A percentile compares a stretch with the other conserved stretches of the same genome.
phyloP scores from a whole-genome alignment of 2,113 vertebrate species.

The Euleptes europaea region DNA sequence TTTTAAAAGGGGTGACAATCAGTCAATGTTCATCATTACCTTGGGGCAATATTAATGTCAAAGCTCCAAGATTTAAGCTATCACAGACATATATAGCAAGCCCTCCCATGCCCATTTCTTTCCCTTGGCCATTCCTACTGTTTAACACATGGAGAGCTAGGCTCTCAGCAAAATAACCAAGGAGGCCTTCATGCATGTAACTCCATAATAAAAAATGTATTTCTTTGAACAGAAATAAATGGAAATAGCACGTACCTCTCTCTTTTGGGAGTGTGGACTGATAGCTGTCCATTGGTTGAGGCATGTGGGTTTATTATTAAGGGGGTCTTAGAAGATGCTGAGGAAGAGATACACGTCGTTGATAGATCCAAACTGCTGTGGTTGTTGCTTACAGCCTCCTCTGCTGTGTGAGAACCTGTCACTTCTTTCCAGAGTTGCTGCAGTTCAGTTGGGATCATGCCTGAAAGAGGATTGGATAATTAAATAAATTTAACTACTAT shows the following conservation, averaged over 20 bases:
- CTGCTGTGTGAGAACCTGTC: slow-evolving; percentile 85
- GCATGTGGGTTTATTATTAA: slow-evolving; percentile 91
- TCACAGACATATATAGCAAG: slow-evolving; percentile 13
- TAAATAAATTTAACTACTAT: slow-evolving; percentile 98
- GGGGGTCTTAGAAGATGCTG: slow-evolving; percentile 87
- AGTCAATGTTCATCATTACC: slow-evolving; percentile 19
- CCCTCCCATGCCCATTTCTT: background rate
- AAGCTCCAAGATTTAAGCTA: slow-evolving; percentile 56
- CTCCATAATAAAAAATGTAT: background rate
- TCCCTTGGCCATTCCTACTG: slow-evolving; percentile 21
- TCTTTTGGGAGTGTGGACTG: slow-evolving; percentile 91
- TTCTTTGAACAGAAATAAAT: background rate
- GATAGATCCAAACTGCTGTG: slow-evolving; percentile 94
- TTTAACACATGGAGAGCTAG: background rate
- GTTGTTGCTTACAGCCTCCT: slow-evolving; percentile 87
- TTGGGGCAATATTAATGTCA: too few relatives aligned
- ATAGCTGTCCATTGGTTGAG: slow-evolving; percentile 93
- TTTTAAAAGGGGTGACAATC: background rate
- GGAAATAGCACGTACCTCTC: slow-evolving; percentile 82
- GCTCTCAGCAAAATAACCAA: slow-evolving; percentile 14
- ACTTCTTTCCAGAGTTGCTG: slow-evolving; percentile 99
- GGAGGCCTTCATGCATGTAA: background rate
- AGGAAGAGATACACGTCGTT: slow-evolving; percentile 82
- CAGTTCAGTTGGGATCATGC: slow-evolving; percentile 99
- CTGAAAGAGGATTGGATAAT: slow-evolving; percentile 99